These are phyloP conservation scores for Philereme vetulata DNA, from an alignment of 2,888 invertebrate genomes.

Conservation along the genomic window DNA sequence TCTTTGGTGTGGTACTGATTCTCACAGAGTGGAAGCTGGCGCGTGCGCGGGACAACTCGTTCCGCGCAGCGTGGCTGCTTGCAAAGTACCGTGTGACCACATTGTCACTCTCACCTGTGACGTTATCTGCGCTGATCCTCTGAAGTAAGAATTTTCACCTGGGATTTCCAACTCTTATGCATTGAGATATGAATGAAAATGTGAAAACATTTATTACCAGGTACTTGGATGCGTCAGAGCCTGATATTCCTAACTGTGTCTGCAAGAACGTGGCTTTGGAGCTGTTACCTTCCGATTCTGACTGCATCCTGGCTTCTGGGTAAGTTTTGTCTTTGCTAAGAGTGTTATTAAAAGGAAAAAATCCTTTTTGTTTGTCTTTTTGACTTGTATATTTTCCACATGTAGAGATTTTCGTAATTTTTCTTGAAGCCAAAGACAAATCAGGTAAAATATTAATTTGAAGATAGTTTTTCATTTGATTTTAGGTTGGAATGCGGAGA, in stretches of 20 bases:
- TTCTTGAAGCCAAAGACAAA: no score
- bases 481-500: slow-evolving; percentile 73
- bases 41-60: slow-evolving; percentile 72
- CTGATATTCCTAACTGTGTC: slow-evolving; percentile 68
- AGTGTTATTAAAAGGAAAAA: no score
- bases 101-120: slow-evolving; percentile 57
- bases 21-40: slow-evolving; percentile 71
- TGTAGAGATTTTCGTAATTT: no score
- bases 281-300: slow-evolving; percentile 70
- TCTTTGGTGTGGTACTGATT: slow-evolving; percentile 73
- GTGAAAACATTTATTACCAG: slow-evolving; percentile 45
- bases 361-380: no score
- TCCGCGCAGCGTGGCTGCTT: slow-evolving; percentile 64
- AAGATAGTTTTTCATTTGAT: slow-evolving; percentile 1
- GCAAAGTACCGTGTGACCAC: slow-evolving; percentile 62
- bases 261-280: slow-evolving; percentile 73
- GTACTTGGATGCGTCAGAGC: slow-evolving; percentile 69
- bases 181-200: not conserved
- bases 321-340: slow-evolving; percentile 39
- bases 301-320: slow-evolving; percentile 74
- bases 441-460: not conserved
- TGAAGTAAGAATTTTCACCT: slow-evolving; percentile 54
- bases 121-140: slow-evolving; percentile 63
- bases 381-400: no score
- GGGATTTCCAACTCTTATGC: no score